Conservation (phyloP, 2,888 invertebrate genomes). For the Lypha dubia region DNA sequence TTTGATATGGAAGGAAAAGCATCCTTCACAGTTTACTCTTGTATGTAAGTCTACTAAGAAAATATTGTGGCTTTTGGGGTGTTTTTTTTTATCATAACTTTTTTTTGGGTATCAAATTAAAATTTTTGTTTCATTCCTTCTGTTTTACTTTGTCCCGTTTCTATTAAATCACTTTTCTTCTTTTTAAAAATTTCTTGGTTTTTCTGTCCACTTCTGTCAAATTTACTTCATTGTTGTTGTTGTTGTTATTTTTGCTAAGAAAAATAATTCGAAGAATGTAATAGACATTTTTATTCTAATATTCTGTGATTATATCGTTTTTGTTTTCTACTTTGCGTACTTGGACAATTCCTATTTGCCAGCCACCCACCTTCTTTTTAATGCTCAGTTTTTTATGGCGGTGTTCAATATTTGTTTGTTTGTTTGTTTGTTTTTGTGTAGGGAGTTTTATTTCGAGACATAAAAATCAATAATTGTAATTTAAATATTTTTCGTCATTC, state of each 20-base stretch:
- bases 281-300: constrained; percentile 59
- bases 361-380: constrained; percentile 37
- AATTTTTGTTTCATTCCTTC: constrained; percentile 12
- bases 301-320: constrained; percentile 39
- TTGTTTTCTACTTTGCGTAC: not conserved
- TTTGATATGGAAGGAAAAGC: not conserved
- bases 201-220: constrained; percentile 13
- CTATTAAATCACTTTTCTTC: constrained; percentile 36
- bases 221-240: constrained; percentile 20
- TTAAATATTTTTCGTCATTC: constrained; percentile 41
- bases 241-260: constrained; percentile 38
- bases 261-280: constrained; percentile 37
- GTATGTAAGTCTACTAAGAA: not conserved
- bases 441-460: constrained; percentile 64
- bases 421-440: constrained; percentile 23
- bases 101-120: constrained; percentile 9
- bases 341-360: constrained; percentile 27
- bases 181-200: constrained; percentile 15
- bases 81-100: constrained; percentile 2
- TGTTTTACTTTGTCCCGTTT: not conserved
- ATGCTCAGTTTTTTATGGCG: constrained; percentile 37
- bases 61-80: constrained; percentile 20
- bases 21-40: not conserved
- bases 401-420: constrained; percentile 7
- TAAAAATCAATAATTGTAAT: constrained; percentile 70